Evolutionary conservation across 2,797 vertebrate genomes (phyloP).

Genomic region (Esox lucius): DNA sequence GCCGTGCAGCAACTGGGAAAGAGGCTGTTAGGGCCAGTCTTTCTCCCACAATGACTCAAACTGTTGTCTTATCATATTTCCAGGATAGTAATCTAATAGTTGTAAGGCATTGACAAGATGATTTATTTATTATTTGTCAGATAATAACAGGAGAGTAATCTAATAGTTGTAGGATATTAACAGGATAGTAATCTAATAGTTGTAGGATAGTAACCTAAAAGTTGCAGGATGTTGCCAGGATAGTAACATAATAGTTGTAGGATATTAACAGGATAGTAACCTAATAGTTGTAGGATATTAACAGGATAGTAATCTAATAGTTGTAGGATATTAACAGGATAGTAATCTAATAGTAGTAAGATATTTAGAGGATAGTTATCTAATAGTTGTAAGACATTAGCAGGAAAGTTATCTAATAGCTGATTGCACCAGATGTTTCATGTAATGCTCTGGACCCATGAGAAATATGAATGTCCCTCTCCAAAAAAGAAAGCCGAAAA

Average conservation of each 20-base stretch:
- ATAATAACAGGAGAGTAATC: no score
- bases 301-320: slow-evolving; percentile 49
- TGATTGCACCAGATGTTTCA: slow-evolving; percentile 51
- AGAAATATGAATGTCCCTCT: slow-evolving; percentile 17
- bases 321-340: no score
- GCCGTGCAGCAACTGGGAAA: no score
- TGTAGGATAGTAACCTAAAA: no score
- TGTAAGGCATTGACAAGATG: no score
- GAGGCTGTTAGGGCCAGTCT: no score
- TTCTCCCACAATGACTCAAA: no score
- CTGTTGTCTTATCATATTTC: no score
- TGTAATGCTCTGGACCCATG: slow-evolving; percentile 34
- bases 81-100: no score
- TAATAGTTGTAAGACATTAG: background rate
- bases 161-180: no score
- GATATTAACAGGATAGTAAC: slow-evolving; percentile 39
- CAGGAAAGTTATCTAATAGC: slow-evolving; percentile 49
- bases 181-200: no score
- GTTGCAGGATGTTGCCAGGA: background rate
- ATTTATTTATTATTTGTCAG: no score
- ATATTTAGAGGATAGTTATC: slow-evolving; percentile 45
- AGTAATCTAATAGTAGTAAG: slow-evolving; percentile 37
- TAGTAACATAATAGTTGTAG: slow-evolving; percentile 39
- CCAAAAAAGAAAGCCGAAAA: slow-evolving; percentile 41
- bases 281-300: slow-evolving; percentile 44